Percentiles rank a stretch among this genome's conserved stretches.
Conservation (phyloP, 1,140 invertebrate species). For the Amyelois transitella region DNA sequence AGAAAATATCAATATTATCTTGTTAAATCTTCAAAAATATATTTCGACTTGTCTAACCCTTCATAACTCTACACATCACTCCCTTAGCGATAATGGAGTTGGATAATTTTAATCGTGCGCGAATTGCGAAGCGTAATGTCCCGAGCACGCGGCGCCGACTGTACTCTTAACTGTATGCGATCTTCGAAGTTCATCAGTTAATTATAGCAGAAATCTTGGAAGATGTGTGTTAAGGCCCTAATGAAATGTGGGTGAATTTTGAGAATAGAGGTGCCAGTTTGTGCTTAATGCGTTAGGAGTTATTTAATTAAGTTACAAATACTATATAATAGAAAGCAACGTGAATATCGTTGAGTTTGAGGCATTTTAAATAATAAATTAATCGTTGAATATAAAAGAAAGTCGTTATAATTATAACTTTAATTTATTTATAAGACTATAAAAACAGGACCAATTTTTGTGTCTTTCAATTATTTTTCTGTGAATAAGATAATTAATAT, state of each 20-base stretch:
- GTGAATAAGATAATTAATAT: too few relatives aligned
- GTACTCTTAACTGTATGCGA: slow-evolving; percentile 28
- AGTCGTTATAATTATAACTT: too few relatives aligned
- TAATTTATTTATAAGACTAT: too few relatives aligned
- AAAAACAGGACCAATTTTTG: too few relatives aligned
- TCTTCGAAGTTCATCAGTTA: slow-evolving; percentile 21
- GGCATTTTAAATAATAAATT: too few relatives aligned
- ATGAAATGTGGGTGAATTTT: background rate
- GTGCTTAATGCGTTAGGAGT: background rate
- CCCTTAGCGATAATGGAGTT: slow-evolving; percentile 56
- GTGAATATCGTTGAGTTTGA: too few relatives aligned
- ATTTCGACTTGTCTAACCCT: slow-evolving; percentile 11
- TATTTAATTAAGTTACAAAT: too few relatives aligned
- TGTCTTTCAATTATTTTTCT: too few relatives aligned
- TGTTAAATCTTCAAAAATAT: too few relatives aligned
- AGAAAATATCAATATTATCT: background rate
- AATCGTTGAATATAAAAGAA: too few relatives aligned
- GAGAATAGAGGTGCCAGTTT: background rate
- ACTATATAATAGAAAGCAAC: too few relatives aligned
- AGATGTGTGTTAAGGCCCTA: background rate
- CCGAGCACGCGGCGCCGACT: slow-evolving; percentile 49
- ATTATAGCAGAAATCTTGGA: slow-evolving; percentile 2
- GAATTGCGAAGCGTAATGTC: slow-evolving; percentile 59
- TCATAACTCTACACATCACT: slow-evolving; percentile 31
- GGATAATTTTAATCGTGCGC: slow-evolving; percentile 70